phyloP scores from a whole-genome alignment of 37 sponge, comb jelly and placozoan species.

The Crambe crambe region DNA sequence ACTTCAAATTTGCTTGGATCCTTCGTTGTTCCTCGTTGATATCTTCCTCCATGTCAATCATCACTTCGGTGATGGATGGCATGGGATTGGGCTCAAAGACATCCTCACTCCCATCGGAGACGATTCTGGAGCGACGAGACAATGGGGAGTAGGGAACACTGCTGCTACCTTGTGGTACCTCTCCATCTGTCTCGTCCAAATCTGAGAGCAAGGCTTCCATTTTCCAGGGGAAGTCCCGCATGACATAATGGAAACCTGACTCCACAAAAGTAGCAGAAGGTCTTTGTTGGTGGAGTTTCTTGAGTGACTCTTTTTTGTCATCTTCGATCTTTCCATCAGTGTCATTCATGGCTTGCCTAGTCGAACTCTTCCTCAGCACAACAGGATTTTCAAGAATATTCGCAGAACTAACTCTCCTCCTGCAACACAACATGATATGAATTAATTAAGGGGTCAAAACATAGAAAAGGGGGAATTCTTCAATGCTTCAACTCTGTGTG shows the following conservation, averaged over 20 bases:
- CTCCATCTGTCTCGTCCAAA: neutral
- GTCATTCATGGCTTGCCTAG: neutral
- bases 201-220: neutral
- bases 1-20: slow-evolving; percentile 20
- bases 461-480: no score
- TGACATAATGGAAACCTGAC: neutral
- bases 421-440: no score
- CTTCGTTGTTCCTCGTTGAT: slow-evolving; percentile 30
- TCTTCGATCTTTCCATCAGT: neutral
- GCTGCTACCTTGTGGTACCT: neutral
- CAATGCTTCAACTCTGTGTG: no score
- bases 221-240: neutral
- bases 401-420: neutral
- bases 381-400: neutral
- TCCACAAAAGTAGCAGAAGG: slow-evolving; percentile 12
- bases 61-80: neutral
- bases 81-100: slow-evolving; percentile 3
- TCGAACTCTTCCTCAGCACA: neutral
- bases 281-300: neutral
- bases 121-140: neutral
- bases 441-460: no score
- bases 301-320: neutral
- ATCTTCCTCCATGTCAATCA: slow-evolving; percentile 31
- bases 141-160: neutral
- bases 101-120: slow-evolving; percentile 20